A percentile compares a stretch with the other conserved stretches of the same genome.
phyloP scores from a whole-genome alignment of 1,140 invertebrate genomes.

The Eciton burchellii region DNA sequence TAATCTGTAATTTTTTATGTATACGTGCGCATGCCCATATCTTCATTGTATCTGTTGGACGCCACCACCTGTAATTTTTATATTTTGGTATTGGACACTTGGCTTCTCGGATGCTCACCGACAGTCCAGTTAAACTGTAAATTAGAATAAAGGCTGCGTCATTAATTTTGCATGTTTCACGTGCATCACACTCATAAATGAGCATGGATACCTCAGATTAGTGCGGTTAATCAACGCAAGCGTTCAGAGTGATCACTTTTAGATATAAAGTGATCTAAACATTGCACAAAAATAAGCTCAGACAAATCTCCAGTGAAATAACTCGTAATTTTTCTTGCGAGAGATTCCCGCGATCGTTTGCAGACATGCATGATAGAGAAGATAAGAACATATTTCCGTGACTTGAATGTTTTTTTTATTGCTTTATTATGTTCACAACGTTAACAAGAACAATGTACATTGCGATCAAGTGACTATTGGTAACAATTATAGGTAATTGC shows the following conservation, averaged over 20 bases:
- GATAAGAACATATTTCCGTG: not conserved
- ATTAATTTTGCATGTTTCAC: conserved; percentile 6
- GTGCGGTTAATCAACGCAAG: not conserved
- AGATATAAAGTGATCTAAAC: conserved; percentile 22
- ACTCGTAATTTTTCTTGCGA: not conserved
- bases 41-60: not conserved
- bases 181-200: not conserved
- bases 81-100: not conserved
- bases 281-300: not conserved
- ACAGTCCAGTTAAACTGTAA: conserved; percentile 40
- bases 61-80: conserved; percentile 9
- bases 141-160: conserved; percentile 26
- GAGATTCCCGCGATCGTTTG: not conserved
- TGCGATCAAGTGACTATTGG: conserved; percentile 25
- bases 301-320: not conserved
- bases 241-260: not conserved
- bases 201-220: not conserved
- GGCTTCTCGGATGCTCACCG: not conserved
- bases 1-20: not conserved
- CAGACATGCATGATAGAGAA: not conserved
- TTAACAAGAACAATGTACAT: conserved; percentile 62
- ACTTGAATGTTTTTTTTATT: conserved; percentile 35
- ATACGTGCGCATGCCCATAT: not conserved
- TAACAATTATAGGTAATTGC: conserved; percentile 54
- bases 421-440: conserved; percentile 39